A percentile compares a stretch with the other conserved stretches of the same genome.
Evolutionary conservation across 2,888 invertebrate species (phyloP).

Genomic region (Pelosia muscerda): DNA sequence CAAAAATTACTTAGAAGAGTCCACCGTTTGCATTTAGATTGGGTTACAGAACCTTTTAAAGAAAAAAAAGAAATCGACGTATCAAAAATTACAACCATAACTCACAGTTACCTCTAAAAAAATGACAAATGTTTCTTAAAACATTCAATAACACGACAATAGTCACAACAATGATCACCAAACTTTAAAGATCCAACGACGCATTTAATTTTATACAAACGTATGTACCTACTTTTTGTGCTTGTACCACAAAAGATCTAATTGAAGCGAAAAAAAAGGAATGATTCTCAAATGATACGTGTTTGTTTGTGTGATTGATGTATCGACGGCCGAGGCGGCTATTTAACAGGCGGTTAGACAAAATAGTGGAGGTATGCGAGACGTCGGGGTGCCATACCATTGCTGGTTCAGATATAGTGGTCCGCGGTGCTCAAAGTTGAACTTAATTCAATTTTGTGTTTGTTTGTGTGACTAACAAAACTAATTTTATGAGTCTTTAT

Average conservation of each 20-base stretch:
- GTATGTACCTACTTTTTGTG: constrained; percentile 70
- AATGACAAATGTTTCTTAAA: constrained; percentile 21
- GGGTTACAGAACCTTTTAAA: neutral
- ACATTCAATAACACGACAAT: constrained; percentile 62
- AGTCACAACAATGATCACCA: constrained; percentile 50
- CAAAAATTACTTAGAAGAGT: neutral
- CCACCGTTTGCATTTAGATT: neutral
- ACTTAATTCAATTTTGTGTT: constrained; percentile 42
- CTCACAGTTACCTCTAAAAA: neutral
- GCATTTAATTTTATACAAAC: constrained; percentile 79
- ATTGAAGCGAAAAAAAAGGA: constrained; percentile 83
- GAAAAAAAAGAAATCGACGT: neutral
- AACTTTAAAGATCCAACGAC: constrained; percentile 71
- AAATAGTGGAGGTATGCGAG: constrained; percentile 78
- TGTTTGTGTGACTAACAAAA: neutral
- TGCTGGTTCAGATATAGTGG: constrained; percentile 64
- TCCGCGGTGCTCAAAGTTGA: constrained; percentile 68
- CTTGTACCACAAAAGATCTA: constrained; percentile 81
- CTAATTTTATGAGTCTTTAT: neutral
- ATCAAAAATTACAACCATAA: constrained; percentile 3
- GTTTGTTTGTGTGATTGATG: constrained; percentile 83
- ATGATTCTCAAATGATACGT: constrained; percentile 72
- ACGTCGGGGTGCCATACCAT: constrained; percentile 75
- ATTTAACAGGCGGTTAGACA: constrained; percentile 86
- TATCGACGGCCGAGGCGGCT: constrained; percentile 82